Base-by-base conservation (phyloP, 2,888 invertebrate genomes). In the Prosopocoilus inquinatus region DNA sequence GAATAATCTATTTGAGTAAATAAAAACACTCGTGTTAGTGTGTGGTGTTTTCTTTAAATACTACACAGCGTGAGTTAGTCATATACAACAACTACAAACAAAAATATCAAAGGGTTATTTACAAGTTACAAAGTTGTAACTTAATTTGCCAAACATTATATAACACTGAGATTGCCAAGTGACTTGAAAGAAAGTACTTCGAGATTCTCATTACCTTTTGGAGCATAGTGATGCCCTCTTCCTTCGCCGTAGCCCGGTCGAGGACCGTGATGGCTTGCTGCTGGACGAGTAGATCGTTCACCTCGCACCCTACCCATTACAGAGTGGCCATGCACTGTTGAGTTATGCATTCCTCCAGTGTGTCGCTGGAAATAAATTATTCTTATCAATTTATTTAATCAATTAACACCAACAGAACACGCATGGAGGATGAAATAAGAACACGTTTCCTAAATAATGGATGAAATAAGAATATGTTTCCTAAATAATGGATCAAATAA, bases 201-300 rank as follows among this genome's bases (percentile, higher is more conserved):
- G 20, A 20, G 45, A 12, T 16, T 1, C 20, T 20, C 20, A 28
- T 9, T 76, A 86, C 87, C 87, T 86, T 87, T 88, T 66, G 84
- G 84, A 65, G 85, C 84, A 77, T 86, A 85, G 75, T 88, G 87
- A 74, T 88, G 88, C 55, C 88, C 87, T 67, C 88, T 78, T 28
- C 87, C 86, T 70, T 87, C 88, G 13, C 87, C 87, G 67, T 86
- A 88, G 44, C 88, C 88, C 60, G 86, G 84, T 56, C 83, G 81
- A 56, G 87, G 88, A 50, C 81, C 85, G 64, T 80, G 80, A 67
- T 80, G 80, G 67, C 76, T 75, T 57, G 73, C 76, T 39, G 75
- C 73, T 53, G 80, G 75, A 63, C 79, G 72, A 58, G 75, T 72
- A 9, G 75, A 60, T 49, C 76, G 65, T 16, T 57, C 67, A 8